A percentile compares a stretch with the other conserved stretches of the same genome.
Conservation (phyloP, 2,888 invertebrate genomes). For the Mesodorylaimus sp. region DNA sequence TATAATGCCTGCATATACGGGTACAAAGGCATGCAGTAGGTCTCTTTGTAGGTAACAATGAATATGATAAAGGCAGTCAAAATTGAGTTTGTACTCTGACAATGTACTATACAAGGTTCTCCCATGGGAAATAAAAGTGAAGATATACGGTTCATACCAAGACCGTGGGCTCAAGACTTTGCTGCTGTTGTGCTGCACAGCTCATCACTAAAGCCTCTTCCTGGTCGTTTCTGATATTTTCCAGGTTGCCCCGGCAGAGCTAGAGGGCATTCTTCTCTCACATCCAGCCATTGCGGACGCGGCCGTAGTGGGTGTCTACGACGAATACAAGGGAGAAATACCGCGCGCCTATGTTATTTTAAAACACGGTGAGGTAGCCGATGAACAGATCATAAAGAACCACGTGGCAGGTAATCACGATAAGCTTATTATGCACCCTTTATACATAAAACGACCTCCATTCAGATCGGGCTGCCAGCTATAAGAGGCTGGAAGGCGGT, state of each 20-base stretch:
- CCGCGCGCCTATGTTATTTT: constrained; percentile 31
- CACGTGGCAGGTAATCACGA: constrained; percentile 1
- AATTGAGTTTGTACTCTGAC: no score
- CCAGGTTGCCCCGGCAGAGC: constrained; percentile 66
- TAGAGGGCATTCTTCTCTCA: constrained; percentile 53
- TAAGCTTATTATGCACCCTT: neutral
- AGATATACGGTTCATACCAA: no score
- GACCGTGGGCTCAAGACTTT: no score
- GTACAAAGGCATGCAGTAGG: no score
- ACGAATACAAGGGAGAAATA: constrained; percentile 34
- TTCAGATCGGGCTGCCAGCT: constrained; percentile 47
- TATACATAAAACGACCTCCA: neutral
- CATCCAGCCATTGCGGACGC: constrained; percentile 51
- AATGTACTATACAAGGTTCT: no score
- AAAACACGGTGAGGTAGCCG: neutral
- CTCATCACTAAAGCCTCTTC: no score
- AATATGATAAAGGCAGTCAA: no score
- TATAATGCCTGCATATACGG: no score
- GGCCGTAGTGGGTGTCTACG: constrained; percentile 55
- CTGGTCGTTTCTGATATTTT: no score
- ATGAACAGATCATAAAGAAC: neutral
- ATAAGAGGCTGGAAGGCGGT: constrained; percentile 50
- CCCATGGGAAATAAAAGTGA: no score
- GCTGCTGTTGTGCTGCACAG: no score
- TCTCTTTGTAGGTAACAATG: no score